A percentile compares a stretch with the other conserved stretches of the same genome.
Evolutionary conservation across 2,797 vertebrate genomes (phyloP).

Genomic region (Pseudomugil tenellus): DNA sequence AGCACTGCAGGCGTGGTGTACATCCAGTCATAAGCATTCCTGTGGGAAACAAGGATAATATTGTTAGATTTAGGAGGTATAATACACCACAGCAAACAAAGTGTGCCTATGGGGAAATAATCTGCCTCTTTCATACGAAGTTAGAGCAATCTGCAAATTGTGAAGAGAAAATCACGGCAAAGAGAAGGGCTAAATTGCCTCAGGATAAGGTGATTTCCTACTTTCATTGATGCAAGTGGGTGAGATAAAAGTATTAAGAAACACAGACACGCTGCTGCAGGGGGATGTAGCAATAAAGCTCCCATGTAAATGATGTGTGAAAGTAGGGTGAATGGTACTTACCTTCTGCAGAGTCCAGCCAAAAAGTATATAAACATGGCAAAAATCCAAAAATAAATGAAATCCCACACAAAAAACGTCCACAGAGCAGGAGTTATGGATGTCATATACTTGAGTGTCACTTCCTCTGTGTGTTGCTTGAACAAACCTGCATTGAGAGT

Average conservation of each 20-base stretch:
- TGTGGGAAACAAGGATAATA: conserved; percentile 41
- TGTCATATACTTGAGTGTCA: conserved; percentile 63
- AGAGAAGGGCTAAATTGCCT: conserved; percentile 34
- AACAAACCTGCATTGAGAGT: conserved; percentile 63
- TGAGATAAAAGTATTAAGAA: conserved; percentile 26
- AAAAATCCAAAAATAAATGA: conserved; percentile 64
- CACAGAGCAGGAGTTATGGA: conserved; percentile 67
- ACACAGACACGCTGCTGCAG: not conserved
- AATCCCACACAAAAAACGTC: conserved; percentile 73
- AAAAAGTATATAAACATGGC: conserved; percentile 72
- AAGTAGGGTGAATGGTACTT: conserved; percentile 28
- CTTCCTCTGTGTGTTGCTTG: conserved; percentile 61
- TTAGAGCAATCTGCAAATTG: conserved; percentile 40
- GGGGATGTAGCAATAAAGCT: conserved; percentile 11
- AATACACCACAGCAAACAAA: conserved; percentile 37
- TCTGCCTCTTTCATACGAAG: conserved; percentile 22
- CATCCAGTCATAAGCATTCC: conserved; percentile 70
- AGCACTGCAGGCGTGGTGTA: conserved; percentile 69
- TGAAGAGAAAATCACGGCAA: conserved; percentile 41
- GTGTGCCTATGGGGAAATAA: conserved; percentile 45
- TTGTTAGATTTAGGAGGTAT: conserved; percentile 20
- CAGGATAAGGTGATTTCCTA: conserved; percentile 32
- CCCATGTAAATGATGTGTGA: conserved; percentile 10
- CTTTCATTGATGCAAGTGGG: conserved; percentile 18
- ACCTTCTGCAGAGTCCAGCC: conserved; percentile 71